These are phyloP conservation scores for Standfussiana lucernea DNA, from an alignment of 2,888 invertebrate species.

Conservation along the genomic window DNA sequence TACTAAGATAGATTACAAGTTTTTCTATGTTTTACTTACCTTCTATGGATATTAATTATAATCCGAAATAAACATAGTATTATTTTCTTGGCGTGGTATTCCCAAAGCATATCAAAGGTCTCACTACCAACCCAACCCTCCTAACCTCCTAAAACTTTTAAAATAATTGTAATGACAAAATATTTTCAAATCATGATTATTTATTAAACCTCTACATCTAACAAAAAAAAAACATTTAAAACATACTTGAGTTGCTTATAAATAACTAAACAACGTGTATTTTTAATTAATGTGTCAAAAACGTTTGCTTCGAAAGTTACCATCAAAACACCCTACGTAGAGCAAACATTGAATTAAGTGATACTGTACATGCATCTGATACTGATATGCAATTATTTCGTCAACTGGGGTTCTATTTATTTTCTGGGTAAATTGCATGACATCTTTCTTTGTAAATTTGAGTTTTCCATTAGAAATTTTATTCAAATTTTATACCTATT, in stretches of 20 bases:
- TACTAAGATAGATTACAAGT: no score
- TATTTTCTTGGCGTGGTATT: no score
- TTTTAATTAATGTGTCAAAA: slow-evolving; percentile 45
- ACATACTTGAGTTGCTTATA: not conserved
- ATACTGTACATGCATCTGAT: slow-evolving; percentile 36
- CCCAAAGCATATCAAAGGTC: no score
- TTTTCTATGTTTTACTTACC: not conserved
- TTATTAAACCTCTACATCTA: not conserved
- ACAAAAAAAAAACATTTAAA: not conserved
- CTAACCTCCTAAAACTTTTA: no score
- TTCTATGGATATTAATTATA: not conserved
- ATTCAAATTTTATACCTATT: not conserved
- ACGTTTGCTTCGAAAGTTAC: slow-evolving; percentile 47
- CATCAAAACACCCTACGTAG: slow-evolving; percentile 54
- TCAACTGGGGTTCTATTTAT: slow-evolving; percentile 43
- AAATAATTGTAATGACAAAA: not conserved
- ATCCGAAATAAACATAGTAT: no score
- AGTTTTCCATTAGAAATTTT: not conserved
- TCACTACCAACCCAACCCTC: no score
- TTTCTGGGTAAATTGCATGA: slow-evolving; percentile 38
- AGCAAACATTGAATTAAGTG: slow-evolving; percentile 59
- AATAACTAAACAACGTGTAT: slow-evolving; percentile 11
- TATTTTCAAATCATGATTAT: not conserved
- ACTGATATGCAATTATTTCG: slow-evolving; percentile 46
- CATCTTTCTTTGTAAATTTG: slow-evolving; percentile 19